These are phyloP conservation scores for Tragopan temminckii DNA, from an alignment of 2,797 vertebrate genomes.

Conservation along the genomic window DNA sequence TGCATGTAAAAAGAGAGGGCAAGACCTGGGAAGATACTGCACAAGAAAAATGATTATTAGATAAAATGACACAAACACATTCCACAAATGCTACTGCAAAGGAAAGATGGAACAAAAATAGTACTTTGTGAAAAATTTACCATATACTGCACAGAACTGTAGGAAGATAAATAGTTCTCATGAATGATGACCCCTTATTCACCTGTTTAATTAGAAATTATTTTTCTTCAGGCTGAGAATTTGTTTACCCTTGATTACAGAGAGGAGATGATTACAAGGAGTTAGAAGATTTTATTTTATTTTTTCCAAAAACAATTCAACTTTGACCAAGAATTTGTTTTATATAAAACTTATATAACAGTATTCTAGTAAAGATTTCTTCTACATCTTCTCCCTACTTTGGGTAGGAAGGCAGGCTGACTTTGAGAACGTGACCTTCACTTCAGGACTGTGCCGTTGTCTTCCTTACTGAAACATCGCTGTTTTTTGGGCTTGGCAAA, in stretches of 20 bases:
- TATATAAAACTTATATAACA: not conserved
- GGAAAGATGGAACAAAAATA: not conserved
- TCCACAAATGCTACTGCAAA: not conserved
- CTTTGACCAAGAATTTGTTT: not conserved
- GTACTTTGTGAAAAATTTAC: not conserved
- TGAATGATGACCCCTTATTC: not conserved
- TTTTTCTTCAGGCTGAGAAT: not conserved
- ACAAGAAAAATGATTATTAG: not conserved
- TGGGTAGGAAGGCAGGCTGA: not conserved
- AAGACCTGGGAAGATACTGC: not conserved
- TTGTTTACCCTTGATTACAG: not conserved
- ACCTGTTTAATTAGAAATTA: not conserved
- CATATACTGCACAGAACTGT: not conserved
- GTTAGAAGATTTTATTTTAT: not conserved
- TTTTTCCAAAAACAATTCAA: not conserved
- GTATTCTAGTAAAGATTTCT: not conserved
- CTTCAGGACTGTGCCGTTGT: not conserved
- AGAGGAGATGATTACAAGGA: not conserved
- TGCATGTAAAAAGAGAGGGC: not conserved
- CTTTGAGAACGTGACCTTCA: not conserved
- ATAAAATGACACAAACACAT: not conserved
- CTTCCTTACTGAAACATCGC: not conserved
- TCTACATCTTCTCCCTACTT: not conserved
- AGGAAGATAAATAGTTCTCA: not conserved
- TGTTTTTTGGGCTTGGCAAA: not conserved